These are phyloP conservation scores for Stenodema calcarata DNA, from an alignment of 2,888 invertebrate genomes.

Conservation along the genomic window DNA sequence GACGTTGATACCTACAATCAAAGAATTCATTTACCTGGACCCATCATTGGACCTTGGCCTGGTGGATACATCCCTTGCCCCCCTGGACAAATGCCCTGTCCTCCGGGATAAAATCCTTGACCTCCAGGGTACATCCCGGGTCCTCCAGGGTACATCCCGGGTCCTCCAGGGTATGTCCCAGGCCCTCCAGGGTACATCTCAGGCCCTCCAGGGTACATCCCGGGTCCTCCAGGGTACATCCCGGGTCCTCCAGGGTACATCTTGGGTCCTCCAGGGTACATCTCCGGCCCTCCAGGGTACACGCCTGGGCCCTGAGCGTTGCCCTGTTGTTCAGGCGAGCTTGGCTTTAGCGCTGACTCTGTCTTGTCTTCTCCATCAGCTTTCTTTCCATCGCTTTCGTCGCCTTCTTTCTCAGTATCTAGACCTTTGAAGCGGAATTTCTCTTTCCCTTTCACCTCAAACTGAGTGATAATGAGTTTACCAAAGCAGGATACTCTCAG, in stretches of 20 bases:
- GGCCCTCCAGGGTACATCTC: background rate
- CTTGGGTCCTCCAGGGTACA: background rate
- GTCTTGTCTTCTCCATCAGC: background rate
- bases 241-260: background rate
- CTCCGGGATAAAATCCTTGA: background rate
- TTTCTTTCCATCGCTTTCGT: background rate
- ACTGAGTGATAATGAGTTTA: constrained; percentile 59
- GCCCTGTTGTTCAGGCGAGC: background rate
- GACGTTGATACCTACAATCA: no score
- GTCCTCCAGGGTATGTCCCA: background rate
- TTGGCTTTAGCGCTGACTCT: background rate
- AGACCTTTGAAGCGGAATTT: constrained; percentile 23
- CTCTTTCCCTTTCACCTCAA: constrained; percentile 53
- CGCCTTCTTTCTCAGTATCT: background rate
- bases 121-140: background rate
- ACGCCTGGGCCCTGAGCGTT: background rate
- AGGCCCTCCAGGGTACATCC: background rate
- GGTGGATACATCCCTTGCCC: background rate
- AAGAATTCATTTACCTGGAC: background rate
- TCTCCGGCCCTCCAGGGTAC: background rate
- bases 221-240: background rate
- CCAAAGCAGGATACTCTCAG: constrained; percentile 59
- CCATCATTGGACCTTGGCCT: background rate
- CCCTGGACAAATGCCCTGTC: background rate
- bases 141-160: background rate